These are phyloP conservation scores for Sphecodes monilicornis DNA, from an alignment of 2,888 invertebrate genomes.

Conservation along the genomic window DNA sequence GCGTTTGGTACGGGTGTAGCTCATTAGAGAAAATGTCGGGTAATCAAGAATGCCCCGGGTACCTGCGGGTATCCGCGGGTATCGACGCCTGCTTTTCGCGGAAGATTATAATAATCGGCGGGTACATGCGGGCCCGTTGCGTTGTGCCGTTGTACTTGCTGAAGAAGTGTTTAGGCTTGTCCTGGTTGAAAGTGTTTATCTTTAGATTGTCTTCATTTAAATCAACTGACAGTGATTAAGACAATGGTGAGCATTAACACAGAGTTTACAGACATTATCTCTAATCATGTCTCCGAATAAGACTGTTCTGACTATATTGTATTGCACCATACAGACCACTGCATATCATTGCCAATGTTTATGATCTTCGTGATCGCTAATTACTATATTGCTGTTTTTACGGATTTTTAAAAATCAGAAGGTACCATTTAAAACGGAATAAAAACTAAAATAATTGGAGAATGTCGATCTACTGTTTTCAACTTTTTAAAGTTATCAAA, in stretches of 20 bases:
- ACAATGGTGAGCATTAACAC: not conserved
- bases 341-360: too few relatives aligned
- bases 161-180: not conserved
- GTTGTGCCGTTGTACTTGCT: not conserved
- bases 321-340: too few relatives aligned
- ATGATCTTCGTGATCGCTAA: too few relatives aligned
- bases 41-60: slow-evolving; percentile 17
- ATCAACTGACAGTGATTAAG: not conserved
- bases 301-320: too few relatives aligned
- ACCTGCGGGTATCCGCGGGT: not conserved
- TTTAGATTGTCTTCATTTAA: not conserved
- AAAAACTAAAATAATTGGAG: too few relatives aligned
- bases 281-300: not conserved
- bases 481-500: too few relatives aligned
- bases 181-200: not conserved
- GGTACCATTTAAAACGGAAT: too few relatives aligned
- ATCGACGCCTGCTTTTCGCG: slow-evolving; percentile 41
- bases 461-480: too few relatives aligned
- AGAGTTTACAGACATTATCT: too few relatives aligned
- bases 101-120: slow-evolving; percentile 55
- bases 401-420: too few relatives aligned
- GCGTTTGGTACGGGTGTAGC: slow-evolving; percentile 26
- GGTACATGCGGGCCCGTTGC: not conserved
- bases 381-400: too few relatives aligned
- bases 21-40: slow-evolving; percentile 58